These are phyloP conservation scores for Matsumyia berberina DNA, from an alignment of 2,888 invertebrate genomes.

Conservation along the genomic window DNA sequence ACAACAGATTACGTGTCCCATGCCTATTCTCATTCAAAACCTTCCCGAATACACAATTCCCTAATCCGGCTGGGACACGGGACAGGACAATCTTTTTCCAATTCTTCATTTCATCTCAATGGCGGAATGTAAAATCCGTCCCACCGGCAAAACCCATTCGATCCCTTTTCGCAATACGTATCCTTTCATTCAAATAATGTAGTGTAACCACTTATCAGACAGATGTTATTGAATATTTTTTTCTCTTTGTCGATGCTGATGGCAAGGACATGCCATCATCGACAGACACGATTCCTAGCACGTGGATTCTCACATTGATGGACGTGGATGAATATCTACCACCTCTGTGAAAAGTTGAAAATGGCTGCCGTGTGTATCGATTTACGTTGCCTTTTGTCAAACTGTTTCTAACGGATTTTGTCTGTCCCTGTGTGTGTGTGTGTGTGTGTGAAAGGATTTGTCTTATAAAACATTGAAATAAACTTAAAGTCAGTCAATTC, in stretches of 20 bases:
- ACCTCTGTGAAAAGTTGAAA: background rate
- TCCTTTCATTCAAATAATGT: slow-evolving; percentile 27
- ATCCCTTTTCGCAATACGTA: slow-evolving; percentile 13
- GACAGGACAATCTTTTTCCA: slow-evolving; percentile 24
- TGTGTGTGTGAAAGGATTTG: background rate
- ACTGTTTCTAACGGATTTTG: background rate
- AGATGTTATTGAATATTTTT: slow-evolving; percentile 28
- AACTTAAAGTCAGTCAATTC: background rate
- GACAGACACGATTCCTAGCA: slow-evolving; percentile 13
- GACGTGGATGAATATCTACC: background rate
- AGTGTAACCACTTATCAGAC: slow-evolving; percentile 37
- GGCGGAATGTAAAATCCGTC: slow-evolving; percentile 23
- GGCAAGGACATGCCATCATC: slow-evolving; percentile 19
- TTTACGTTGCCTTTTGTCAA: background rate
- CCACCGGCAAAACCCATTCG: slow-evolving; percentile 13
- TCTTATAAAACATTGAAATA: background rate
- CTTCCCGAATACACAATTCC: slow-evolving; percentile 8
- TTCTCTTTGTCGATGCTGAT: slow-evolving; percentile 2
- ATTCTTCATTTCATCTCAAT: slow-evolving; percentile 31
- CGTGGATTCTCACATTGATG: slow-evolving; percentile 2
- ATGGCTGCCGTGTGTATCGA: slow-evolving; percentile 13
- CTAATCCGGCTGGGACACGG: slow-evolving; percentile 22
- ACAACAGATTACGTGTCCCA: background rate
- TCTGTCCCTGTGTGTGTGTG: background rate
- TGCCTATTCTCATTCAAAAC: slow-evolving; percentile 13